Evolutionary conservation across 2,888 invertebrate species (phyloP), one percentile per base, ranked within the genome.

Genomic region (Antheraea assamensis): DNA sequence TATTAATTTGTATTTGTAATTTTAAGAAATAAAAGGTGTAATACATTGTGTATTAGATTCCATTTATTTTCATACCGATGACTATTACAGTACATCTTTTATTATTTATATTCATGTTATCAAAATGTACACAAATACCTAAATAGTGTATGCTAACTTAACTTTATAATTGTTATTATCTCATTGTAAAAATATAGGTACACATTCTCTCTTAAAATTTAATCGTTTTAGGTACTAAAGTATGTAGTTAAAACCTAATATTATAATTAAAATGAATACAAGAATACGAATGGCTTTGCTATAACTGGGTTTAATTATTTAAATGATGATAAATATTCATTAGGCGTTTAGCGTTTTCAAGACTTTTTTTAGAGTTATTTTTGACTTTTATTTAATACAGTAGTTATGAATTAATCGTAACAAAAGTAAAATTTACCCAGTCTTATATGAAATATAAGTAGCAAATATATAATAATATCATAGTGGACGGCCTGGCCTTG

Each of bases 181-280:
- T 91, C 89, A 89, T 88, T 90, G 89, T 92, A 93, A 92, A 93
- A 93, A 93, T 92, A 92, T 90, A 92, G 87, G 86, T 90, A 92
- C 90, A 89, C 78, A 82, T 86, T 89, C 81, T 88, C 82, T 85
- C 83, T 87, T 87, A 80, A 76, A 81, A 79, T 79, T 78, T 84
- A 84, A 76, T 82, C 81, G 75, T 78, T 82, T 78, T 85, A 87
- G 82, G 80, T 87, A 85, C 83, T 88, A 89, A 75, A 80, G 81
- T 85, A 83, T 83, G 81, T 79, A 83, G 82, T 80, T 84, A 71
- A 68, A 79, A 83, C 75, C 82, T 83, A 78, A 77, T 79, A 83
- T 80, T 82, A 80, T 74, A 78, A 78, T 77, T 81, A 82, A 80
- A 79, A 52, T 64, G 30, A 80, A 82, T 80, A 82, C 78, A 81